Evolutionary conservation across 2,113 vertebrate species (phyloP).

Genomic region (Empidonax traillii): DNA sequence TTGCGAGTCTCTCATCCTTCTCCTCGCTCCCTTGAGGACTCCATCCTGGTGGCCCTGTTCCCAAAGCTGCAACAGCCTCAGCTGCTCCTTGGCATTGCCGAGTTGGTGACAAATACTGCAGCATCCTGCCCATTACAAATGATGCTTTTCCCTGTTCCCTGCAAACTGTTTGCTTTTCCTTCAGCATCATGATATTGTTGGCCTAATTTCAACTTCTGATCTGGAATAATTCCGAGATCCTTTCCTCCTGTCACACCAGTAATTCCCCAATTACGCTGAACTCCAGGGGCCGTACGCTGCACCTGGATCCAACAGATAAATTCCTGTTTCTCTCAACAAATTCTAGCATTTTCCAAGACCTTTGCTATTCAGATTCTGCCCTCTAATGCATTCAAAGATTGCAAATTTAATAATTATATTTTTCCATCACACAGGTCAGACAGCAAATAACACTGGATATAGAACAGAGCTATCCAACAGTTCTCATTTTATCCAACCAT

Average conservation of each 20-base stretch:
- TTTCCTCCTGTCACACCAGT: not conserved
- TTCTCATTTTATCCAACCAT: not conserved
- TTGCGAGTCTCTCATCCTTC: not conserved
- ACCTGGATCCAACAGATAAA: not conserved
- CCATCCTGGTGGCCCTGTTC: fast-evolving
- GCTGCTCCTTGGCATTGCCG: not conserved
- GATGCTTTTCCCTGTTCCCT: not conserved
- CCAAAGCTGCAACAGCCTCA: not conserved
- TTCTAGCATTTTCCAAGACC: not conserved
- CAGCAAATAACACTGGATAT: not conserved
- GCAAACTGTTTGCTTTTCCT: not conserved
- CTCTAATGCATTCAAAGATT: not conserved
- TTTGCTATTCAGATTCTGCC: not conserved
- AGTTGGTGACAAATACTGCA: not conserved
- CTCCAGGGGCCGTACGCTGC: not conserved
- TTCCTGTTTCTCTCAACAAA: not conserved
- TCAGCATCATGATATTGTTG: not conserved
- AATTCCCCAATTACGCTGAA: not conserved
- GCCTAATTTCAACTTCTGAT: not conserved
- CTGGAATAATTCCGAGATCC: not conserved
- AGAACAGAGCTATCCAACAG: not conserved
- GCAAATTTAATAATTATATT: not conserved
- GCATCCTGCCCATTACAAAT: not conserved
- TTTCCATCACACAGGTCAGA: not conserved
- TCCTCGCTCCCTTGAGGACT: not conserved